Base-by-base conservation (phyloP, 23 tunicate species). In the Halocynthia roretzi region DNA sequence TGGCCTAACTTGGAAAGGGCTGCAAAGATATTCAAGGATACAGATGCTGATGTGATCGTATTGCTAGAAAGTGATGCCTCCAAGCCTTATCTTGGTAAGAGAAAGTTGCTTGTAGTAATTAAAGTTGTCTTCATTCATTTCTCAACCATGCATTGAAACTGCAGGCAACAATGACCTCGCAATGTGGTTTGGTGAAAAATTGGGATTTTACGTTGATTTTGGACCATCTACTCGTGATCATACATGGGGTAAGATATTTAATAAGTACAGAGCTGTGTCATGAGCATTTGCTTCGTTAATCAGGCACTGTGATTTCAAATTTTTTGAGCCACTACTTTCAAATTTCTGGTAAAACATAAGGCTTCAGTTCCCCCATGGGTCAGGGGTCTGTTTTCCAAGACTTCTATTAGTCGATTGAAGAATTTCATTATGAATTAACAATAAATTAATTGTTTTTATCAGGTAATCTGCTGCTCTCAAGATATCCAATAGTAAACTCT, bases 201-300 rank as follows among this genome's bases (percentile, higher is more conserved):
- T 85, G 66, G 77, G 71, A 7, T 79, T 85, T 83, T 85, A 85
- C 50, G 74, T 70, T 7, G 90, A 85, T 71, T 85, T 84, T 65
- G 90, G 90, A 62, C 90, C 90, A 6, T 85, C 90, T 14, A 85
- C 90, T 7, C 80, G 90, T 63, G 90, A 85, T 71, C 90, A 85
- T 66, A 85, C 90, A 12, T 85, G 90, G 90, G 90, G 90, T 84
- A 77, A 69, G 72, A 1, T 67, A 10, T 1, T 67, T 67, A 20
- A 10, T 67, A 20, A 31, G 44, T 31, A 31, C 1, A 31, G 44
- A 31, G 1, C 44, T 31, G 4, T 31, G 44, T 31, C 44, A 31
- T 4, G 4, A 31, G 44, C 44, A 31, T 31, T 31, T 31, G 4
- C 1, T 31, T 31, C 44, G 44, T 31, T 31, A 31, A 31, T 31